Conservation (phyloP, 2,888 invertebrate genomes). For the Stenoptilia bipunctidactyla region DNA sequence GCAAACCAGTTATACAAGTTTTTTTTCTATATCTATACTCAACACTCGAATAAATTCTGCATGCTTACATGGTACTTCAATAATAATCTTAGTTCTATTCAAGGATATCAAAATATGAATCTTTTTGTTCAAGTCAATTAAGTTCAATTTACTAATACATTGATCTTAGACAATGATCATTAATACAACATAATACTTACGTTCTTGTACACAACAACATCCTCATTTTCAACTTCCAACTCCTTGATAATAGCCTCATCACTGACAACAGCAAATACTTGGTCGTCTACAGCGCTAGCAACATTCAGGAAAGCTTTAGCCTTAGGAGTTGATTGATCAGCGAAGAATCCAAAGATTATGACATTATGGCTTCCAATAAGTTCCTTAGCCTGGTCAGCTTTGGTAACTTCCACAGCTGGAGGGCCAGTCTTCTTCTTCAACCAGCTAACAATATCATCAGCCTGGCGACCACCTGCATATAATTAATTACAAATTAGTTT, state of each 20-base stretch:
- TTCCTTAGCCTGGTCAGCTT: constrained; percentile 85
- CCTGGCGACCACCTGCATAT: constrained; percentile 86
- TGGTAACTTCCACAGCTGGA: constrained; percentile 83
- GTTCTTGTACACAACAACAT: constrained; percentile 92
- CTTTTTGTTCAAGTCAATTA: too few species aligned
- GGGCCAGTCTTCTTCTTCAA: constrained; percentile 97
- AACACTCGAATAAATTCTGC: too few species aligned
- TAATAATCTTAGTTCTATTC: too few species aligned
- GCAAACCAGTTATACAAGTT: too few species aligned
- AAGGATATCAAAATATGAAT: too few species aligned
- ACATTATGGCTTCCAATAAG: constrained; percentile 86
- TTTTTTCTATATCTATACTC: too few species aligned
- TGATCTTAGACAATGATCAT: too few species aligned
- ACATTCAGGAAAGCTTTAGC: constrained; percentile 88
- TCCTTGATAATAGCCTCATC: constrained; percentile 84
- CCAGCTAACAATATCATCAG: constrained; percentile 95
- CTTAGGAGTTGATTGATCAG: constrained; percentile 80
- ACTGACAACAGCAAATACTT: constrained; percentile 88
- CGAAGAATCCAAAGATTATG: constrained; percentile 91
- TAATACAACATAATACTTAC: too few species aligned
- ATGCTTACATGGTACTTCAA: too few species aligned
- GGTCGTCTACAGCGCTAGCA: constrained; percentile 87
- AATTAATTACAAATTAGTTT: constrained; percentile 5
- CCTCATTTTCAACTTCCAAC: constrained; percentile 83
- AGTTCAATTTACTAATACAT: too few species aligned